Base-by-base conservation (phyloP, 2,888 invertebrate genomes). In the Girardia tigrina region DNA sequence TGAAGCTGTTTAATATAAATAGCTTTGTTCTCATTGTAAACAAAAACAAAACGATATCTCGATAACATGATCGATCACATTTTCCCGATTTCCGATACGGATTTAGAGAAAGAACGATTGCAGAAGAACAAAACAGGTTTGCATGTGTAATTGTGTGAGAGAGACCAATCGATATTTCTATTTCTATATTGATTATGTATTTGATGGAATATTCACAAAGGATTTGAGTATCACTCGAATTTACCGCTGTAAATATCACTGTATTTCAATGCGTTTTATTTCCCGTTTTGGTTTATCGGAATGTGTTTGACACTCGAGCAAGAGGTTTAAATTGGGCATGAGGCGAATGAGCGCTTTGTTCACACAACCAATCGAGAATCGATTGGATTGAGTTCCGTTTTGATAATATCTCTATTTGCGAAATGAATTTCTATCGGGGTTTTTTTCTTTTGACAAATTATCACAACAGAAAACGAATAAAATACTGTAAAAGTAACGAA, bases 161-260 rank as follows among this genome's bases (percentile, higher is more conserved):
- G n/a, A n/a, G n/a, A n/a, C n/a, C n/a, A n/a, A n/a, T n/a, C n/a
- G n/a, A n/a, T n/a, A n/a, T n/a, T n/a, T n/a, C n/a, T n/a, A n/a
- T n/a, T n/a, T n/a, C n/a, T n/a, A n/a, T n/a, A n/a, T n/a, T n/a
- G n/a, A n/a, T n/a, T n/a, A n/a, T n/a, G n/a, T n/a, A n/a, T n/a
- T n/a, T n/a, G n/a, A n/a, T n/a, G n/a, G n/a, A 8, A 26, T 6
- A 70, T n/a, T 42, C n/a, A 16, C 73, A 16, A 80, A 83, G 83
- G 81, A 29, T 81, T 81, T 78, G 83, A 83, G 75, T 84, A 84
- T 77, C 86, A 87, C 78, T 87, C 89, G 6, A 89, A 87, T 84
- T 85, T 91, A 74, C 88, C 89, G 0, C 87, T 90, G 79, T 94
- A 94, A 86, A 91, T 93, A 86, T 87, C 89, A 72, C 84, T 94